A percentile compares a stretch with the other conserved stretches of the same genome.
phyloP scores from a whole-genome alignment of 2,797 vertebrate genomes.

The Sibirionetta formosa region DNA sequence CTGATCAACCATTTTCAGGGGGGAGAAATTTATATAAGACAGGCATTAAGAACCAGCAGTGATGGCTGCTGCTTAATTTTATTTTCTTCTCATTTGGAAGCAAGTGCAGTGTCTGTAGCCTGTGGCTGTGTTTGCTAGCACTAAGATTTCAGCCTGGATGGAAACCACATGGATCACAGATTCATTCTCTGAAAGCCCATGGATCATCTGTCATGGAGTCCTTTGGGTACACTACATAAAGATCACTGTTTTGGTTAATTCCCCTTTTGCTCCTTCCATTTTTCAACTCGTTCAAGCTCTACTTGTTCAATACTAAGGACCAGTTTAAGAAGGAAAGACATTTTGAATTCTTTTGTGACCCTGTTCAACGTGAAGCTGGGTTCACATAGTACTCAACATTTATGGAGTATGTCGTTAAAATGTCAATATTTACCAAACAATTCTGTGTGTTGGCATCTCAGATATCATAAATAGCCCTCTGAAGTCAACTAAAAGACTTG shows the following conservation, averaged over 20 bases:
- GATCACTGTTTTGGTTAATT: neutral
- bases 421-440: neutral
- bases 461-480: neutral
- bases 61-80: neutral
- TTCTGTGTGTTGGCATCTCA: neutral
- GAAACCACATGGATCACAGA: neutral
- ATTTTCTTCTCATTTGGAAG: constrained; percentile 20
- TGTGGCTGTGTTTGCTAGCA: neutral
- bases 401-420: neutral
- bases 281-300: neutral
- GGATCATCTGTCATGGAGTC: neutral
- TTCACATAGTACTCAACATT: neutral
- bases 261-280: neutral
- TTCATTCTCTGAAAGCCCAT: neutral
- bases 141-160: neutral
- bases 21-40: neutral
- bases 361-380: neutral
- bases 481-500: neutral
- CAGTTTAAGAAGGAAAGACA: neutral
- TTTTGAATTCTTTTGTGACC: neutral
- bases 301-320: neutral
- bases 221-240: constrained; percentile 13
- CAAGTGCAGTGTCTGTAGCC: neutral
- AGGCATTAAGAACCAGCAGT: neutral
- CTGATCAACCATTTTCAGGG: neutral